Base-by-base conservation (phyloP, 1,140 invertebrate species). In the Aphidius gifuensis region DNA sequence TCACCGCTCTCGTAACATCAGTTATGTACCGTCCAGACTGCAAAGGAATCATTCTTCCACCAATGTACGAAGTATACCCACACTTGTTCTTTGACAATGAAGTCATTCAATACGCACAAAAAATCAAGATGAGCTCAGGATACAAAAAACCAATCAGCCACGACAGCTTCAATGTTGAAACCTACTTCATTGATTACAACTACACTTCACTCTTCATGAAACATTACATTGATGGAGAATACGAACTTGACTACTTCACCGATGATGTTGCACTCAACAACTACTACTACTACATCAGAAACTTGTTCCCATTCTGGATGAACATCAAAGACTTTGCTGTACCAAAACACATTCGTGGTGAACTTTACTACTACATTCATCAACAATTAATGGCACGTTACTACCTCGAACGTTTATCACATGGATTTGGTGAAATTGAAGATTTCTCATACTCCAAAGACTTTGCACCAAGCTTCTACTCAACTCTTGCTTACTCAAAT, bases 241-340 rank as follows among this genome's bases (percentile, higher is more conserved):
- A 85, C 69, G 82, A 81, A 61, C 65, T 92, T 21, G 81, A 85
- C 40, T 91, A 92, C 80, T 90, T 89, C 78, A 87, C 85, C 40
- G 87, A 91, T 68, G 90, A 90, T 70, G 78, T 87, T 62, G 84
- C 85, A 49, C 76, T 89, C 56, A 92, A 91, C 76, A 72, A 85
- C 6, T 89, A 83, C 75, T 88, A 91, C 80, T 88, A 84, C 76
- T 86, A 89, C 75, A 84, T 86, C 80, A 85, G 89, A 65, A 73
- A 83, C 56, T 77, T 84, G 39, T 86, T 86, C 74, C 87, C 89
- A 56, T 86, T 85, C 83, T 89, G 85, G 85, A 69, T 87, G 67
- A 81, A 80, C 44, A 80, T 81, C 48, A 80, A 82, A 38, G 77
- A 85, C 40, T 74, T 83, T 21, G 74, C 78, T n/a, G 77, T 85